These are phyloP conservation scores for Cettia cetti DNA, from an alignment of 2,113 vertebrate genomes.

Conservation along the genomic window DNA sequence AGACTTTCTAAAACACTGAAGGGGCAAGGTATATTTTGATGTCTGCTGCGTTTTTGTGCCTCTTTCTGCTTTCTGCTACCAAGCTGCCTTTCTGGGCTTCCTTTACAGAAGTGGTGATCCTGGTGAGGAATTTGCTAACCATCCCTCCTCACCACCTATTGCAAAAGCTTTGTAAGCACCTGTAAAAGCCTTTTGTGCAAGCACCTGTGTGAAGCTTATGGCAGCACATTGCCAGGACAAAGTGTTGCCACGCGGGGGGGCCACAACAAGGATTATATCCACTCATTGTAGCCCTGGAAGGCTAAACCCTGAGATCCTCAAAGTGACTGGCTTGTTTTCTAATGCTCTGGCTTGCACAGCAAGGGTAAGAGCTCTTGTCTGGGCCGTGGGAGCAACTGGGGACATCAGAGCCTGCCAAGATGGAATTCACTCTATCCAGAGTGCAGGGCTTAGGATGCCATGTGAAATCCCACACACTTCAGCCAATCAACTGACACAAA, in stretches of 20 bases:
- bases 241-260: neutral
- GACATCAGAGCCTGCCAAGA: neutral
- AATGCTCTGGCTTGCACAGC: neutral
- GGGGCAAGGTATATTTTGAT: neutral
- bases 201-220: neutral
- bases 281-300: neutral
- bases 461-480: neutral
- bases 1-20: neutral
- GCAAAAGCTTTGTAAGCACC: neutral
- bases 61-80: neutral
- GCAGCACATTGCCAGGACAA: neutral
- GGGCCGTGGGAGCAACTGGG: neutral
- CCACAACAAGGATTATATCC: neutral
- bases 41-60: neutral
- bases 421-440: neutral
- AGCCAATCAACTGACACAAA: neutral
- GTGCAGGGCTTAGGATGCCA: neutral
- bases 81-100: neutral
- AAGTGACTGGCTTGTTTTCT: neutral
- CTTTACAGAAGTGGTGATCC: neutral
- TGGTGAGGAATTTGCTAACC: neutral
- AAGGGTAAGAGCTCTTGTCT: neutral
- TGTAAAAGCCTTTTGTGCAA: neutral
- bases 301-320: neutral
- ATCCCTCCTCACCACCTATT: neutral